phyloP scores from a whole-genome alignment of 1,140 invertebrate genomes.

The Bombus terrestris region DNA sequence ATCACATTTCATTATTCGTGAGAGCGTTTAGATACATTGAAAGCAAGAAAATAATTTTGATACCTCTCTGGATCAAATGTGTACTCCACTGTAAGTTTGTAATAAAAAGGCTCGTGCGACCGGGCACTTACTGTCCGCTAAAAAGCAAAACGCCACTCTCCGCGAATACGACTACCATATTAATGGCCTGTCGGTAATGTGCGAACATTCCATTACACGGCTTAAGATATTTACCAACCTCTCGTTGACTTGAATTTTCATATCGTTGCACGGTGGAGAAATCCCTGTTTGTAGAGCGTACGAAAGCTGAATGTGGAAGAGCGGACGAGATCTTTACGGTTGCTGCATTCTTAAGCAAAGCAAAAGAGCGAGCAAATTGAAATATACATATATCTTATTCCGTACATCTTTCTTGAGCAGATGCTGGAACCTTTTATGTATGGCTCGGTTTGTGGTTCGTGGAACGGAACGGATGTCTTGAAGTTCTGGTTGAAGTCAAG shows the following conservation, averaged over 20 bases:
- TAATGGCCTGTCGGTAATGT: constrained; percentile 52
- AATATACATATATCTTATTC: constrained; percentile 26
- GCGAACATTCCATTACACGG: constrained; percentile 47
- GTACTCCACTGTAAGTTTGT: no score
- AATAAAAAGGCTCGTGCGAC: not conserved
- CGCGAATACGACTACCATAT: constrained; percentile 12
- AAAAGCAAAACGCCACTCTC: constrained; percentile 40
- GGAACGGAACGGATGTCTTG: not conserved
- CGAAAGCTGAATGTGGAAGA: not conserved
- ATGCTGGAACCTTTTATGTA: not conserved
- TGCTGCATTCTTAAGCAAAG: not conserved
- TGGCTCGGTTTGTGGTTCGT: not conserved
- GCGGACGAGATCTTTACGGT: not conserved
- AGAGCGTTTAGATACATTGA: no score
- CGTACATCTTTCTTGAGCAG: not conserved
- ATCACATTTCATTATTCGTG: no score
- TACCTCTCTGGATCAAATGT: no score
- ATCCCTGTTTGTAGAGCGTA: not conserved
- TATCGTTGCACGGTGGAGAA: not conserved
- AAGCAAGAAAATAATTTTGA: no score
- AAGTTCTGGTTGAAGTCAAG: not conserved
- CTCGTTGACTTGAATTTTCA: constrained; percentile 43
- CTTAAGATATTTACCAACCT: constrained; percentile 43
- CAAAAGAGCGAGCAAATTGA: constrained; percentile 26
- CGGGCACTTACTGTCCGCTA: constrained; percentile 6